Percentiles rank a stretch among this genome's conserved stretches.
Conservation (phyloP, 2,888 invertebrate genomes). For the Brachyptera putata region DNA sequence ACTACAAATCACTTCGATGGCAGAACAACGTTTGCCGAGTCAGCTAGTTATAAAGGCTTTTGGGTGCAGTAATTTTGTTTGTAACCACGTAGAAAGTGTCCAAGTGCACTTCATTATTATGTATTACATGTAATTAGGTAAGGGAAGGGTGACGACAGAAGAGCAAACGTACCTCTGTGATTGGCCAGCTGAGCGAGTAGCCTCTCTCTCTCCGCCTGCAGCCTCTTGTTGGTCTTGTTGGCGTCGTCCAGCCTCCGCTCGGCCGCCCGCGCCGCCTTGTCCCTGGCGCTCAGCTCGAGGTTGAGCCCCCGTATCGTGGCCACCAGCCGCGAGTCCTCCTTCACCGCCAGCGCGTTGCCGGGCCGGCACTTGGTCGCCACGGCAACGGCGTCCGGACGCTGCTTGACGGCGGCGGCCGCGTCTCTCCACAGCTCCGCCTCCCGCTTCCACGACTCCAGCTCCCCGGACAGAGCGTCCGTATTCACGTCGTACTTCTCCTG, state of each 20-base stretch:
- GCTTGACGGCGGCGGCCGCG: conserved; percentile 8
- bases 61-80: too few species aligned
- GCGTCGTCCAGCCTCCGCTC: conserved; percentile 73
- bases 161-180: too few species aligned
- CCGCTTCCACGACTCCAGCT: conserved; percentile 29
- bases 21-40: too few species aligned
- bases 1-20: too few species aligned
- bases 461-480: conserved; percentile 34
- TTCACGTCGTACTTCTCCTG: conserved; percentile 37
- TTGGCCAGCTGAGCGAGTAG: conserved; percentile 45
- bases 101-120: too few species aligned
- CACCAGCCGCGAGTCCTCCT: conserved; percentile 71
- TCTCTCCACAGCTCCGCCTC: conserved; percentile 23
- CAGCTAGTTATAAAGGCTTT: too few species aligned
- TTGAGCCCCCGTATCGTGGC: conserved; percentile 77
- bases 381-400: too few species aligned
- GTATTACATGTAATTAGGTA: too few species aligned
- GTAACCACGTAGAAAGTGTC: too few species aligned
- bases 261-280: conserved; percentile 65
- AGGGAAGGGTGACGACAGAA: too few species aligned
- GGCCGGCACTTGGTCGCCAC: neutral
- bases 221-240: conserved; percentile 66
- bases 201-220: conserved; percentile 70
- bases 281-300: conserved; percentile 67
- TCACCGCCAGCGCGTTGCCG: conserved; percentile 41